Evolutionary conservation across 1,140 invertebrate genomes (phyloP).

Genomic region (Thaumatotibia leucotreta): DNA sequence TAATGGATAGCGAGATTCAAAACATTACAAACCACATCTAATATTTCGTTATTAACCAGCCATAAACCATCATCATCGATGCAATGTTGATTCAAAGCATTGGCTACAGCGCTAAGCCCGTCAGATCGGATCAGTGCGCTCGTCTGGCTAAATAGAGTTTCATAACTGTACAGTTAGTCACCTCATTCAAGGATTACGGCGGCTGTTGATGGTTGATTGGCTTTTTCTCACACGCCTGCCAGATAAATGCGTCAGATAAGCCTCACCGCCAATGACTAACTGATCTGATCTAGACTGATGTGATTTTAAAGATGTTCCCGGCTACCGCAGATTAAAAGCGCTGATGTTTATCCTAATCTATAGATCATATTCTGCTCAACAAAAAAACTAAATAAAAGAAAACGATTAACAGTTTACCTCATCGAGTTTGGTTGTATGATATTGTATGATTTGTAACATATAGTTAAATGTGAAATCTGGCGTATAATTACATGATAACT

Average conservation of each 20-base stretch:
- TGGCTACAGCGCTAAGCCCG: constrained; percentile 18
- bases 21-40: constrained; percentile 2
- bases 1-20: constrained; percentile 6
- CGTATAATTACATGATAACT: too few species aligned
- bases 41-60: constrained; percentile 13
- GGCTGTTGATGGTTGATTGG: constrained; percentile 32
- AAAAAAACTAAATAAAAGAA: too few species aligned
- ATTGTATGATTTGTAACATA: too few species aligned
- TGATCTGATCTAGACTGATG: constrained; percentile 15
- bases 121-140: constrained; percentile 34
- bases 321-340: background rate
- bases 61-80: constrained; percentile 10
- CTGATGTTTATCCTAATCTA: background rate
- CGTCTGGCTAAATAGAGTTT: constrained; percentile 35
- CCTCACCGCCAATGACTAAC: constrained; percentile 18
- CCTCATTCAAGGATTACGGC: constrained; percentile 51
- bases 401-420: too few species aligned
- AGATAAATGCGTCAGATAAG: constrained; percentile 51
- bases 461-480: too few species aligned
- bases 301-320: constrained; percentile 8
- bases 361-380: too few species aligned
- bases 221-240: constrained; percentile 43
- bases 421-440: too few species aligned
- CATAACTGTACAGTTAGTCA: constrained; percentile 40
- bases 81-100: constrained; percentile 13